Evolutionary conservation across 2,797 vertebrate genomes (phyloP).

Genomic region (Myiotriccus ornatus): DNA sequence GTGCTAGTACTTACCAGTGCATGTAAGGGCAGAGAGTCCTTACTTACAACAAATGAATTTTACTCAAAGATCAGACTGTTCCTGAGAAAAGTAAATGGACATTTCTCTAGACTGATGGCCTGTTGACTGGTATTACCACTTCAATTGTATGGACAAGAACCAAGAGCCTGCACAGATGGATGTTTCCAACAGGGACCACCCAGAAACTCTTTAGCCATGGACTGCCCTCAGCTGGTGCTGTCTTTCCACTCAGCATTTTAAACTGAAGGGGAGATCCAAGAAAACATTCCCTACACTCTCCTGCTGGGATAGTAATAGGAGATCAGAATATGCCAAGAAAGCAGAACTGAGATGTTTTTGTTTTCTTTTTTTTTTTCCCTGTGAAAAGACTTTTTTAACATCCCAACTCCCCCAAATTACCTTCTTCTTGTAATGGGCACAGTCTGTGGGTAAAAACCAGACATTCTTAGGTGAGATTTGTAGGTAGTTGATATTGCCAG

Average conservation of each 20-base stretch:
- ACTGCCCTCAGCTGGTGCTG: background rate
- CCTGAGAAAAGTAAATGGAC: background rate
- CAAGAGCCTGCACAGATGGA: accelerated
- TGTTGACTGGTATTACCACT: background rate
- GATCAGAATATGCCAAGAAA: background rate
- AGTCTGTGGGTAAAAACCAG: background rate
- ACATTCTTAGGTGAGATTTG: background rate
- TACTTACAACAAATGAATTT: background rate
- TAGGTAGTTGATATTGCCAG: background rate
- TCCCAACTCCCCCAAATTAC: background rate
- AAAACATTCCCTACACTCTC: background rate
- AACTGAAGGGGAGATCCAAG: background rate
- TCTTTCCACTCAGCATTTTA: background rate
- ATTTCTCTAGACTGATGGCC: background rate
- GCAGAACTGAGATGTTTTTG: background rate
- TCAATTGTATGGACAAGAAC: background rate
- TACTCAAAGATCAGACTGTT: background rate
- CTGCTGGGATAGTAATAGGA: background rate
- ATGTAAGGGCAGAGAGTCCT: background rate
- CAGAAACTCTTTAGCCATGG: background rate
- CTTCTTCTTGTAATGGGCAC: accelerated
- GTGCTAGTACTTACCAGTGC: accelerated
- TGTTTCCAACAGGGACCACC: background rate
- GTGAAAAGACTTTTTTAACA: background rate
- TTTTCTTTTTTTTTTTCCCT: background rate